Base-by-base conservation (phyloP, 2,888 invertebrate species). In the Furcula furcula region DNA sequence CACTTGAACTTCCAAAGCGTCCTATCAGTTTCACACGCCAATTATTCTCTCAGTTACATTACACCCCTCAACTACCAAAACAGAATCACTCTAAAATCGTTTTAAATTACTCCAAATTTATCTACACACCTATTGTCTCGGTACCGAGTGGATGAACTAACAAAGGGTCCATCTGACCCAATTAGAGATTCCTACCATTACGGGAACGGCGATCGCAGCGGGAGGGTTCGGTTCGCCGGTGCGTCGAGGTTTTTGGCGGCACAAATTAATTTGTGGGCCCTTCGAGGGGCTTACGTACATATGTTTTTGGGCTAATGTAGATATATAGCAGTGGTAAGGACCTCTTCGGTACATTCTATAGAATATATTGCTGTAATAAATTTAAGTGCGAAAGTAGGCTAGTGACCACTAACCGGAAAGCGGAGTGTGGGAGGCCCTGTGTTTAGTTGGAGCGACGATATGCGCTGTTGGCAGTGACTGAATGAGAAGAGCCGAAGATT, bases 21-120 rank as follows among this genome's bases (percentile, higher is more conserved):
- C n/a, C n/a, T n/a, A n/a, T n/a, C n/a, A n/a, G n/a, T n/a, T n/a
- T n/a, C n/a, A n/a, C n/a, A n/a, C n/a, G n/a, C n/a, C n/a, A n/a
- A n/a, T n/a, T n/a, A n/a, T n/a, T n/a, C n/a, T n/a, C n/a, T n/a
- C n/a, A n/a, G n/a, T 9, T 21, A 5, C 10, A 6, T 4, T 16
- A 21, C 10, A 2, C 21, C 10, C 5, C 6, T 21, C 21, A 3
- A 21, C 6, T 21, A 5, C 10, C 1, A 10, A 9, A 31, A 9
- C n/a, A n/a, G 23, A 31, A 40, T 28, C 26, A 26, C 26, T n/a
- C 36, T 34, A 32, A 39, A 38, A 38, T 23, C 34, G 39, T 41
- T 45, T 42, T 46, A 54, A 65, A 63, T 60, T 44, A 56, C 48
- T 44, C 36, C 29, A 36, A 28, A 40, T 37, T 49, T 39, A 40